These are phyloP conservation scores for Zoroaster sp. DNA, from an alignment of 53 echinoderm and acorn worm genomes.

Conservation along the genomic window DNA sequence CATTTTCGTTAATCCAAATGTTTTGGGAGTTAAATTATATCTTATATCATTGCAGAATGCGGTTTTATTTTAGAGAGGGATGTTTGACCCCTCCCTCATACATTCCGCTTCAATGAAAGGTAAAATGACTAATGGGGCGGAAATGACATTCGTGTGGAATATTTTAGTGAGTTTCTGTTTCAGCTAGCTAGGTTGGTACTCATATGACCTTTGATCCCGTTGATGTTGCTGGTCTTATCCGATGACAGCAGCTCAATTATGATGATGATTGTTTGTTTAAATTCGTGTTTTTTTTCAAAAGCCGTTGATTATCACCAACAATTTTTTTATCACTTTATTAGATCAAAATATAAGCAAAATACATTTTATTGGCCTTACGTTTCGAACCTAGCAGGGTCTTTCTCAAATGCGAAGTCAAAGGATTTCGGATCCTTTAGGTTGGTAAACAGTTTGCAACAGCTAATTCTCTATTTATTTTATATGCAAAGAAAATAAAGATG, in stretches of 20 bases:
- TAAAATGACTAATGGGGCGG: conserved; percentile 42
- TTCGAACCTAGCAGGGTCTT: too few species aligned
- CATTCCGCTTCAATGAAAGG: conserved; percentile 40
- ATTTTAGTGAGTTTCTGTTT: not conserved
- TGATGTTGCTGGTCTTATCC: not conserved
- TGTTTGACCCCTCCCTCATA: conserved; percentile 20
- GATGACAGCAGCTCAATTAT: not conserved
- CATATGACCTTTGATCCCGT: not conserved
- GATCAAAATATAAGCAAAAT: not conserved
- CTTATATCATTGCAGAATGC: not conserved
- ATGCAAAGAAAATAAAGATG: too few species aligned
- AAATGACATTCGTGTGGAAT: conserved; percentile 28
- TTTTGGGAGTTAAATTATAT: too few species aligned
- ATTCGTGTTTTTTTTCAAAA: not conserved
- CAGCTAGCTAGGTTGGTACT: not conserved
- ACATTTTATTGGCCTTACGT: too few species aligned
- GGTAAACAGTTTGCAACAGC: too few species aligned
- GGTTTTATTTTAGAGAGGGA: not conserved
- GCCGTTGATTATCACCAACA: too few species aligned
- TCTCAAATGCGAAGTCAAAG: too few species aligned
- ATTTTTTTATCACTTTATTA: not conserved
- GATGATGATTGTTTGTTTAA: not conserved
- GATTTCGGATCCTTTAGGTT: too few species aligned
- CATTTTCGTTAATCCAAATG: not conserved
- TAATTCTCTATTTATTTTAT: too few species aligned